Base-by-base conservation (phyloP, 1,140 invertebrate species). In the Vollenhovia emeryi region DNA sequence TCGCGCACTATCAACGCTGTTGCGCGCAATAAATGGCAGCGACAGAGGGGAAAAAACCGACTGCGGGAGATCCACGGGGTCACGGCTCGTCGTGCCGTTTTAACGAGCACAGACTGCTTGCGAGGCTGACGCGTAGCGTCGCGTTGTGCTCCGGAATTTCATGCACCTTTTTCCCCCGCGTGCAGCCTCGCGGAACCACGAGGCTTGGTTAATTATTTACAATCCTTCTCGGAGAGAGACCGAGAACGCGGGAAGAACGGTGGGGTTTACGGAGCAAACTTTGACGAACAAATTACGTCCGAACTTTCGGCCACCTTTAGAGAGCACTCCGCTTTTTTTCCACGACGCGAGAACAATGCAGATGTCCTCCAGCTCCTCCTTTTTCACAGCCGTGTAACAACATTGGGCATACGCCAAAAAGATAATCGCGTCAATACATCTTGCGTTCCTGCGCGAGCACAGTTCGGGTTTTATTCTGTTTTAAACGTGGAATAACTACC, bases 141-240 rank as follows among this genome's bases (percentile, higher is more conserved):
- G 18, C 18, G 40, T 55, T 43, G 64, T 83, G 62, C 68, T 66
- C 21, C 59, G 60, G 50, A 69, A 55, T 52, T 88, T 88, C 75
- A 75, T 86, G 84, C 64, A 18, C 15, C n/a, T 55, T 62, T 74
- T 57, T 66, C 45, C 27, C 6, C 75, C 18, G 24, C n/a, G 11
- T 18, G 18, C 24, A 57, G 18, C 21, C 15, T 33, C 27, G 33
- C 27, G 3, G 21, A 64, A n/a, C 18, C 18, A n/a, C 43, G 21
- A 55, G 89, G 66, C 52, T 62, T 59, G 69, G 13, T 92, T 91
- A 89, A 92, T 92, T 90, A 91, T 90, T 92, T 84, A 55, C 59
- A 74, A 71, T 9, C 52, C 55, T 79, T 87, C 60, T 30, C 21
- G 6, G 18, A 18, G 18, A 18, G 18, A 33, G 36, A 57, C 13